Evolutionary conservation across 2,888 invertebrate genomes (phyloP).

Genomic region (Limenitis camilla): DNA sequence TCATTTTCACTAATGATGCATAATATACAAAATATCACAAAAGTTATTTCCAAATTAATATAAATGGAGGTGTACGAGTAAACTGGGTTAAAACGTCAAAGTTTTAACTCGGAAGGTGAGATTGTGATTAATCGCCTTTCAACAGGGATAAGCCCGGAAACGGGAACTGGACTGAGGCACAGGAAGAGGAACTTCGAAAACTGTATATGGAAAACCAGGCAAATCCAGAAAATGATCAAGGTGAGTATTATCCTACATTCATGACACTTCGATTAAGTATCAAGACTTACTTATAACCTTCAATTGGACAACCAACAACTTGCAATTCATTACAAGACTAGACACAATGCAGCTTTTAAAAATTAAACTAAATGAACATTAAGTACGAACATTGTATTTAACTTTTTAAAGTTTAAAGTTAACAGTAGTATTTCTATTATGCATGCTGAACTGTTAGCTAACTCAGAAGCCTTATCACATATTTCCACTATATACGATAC

Average conservation of each 20-base stretch:
- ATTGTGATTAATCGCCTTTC: conserved; percentile 23
- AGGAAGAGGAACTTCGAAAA: conserved; percentile 88
- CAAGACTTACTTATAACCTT: too few species aligned
- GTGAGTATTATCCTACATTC: conserved; percentile 45
- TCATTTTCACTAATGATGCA: neutral
- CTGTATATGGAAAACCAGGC: conserved; percentile 89
- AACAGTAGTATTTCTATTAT: too few species aligned
- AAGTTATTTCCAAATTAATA: conserved; percentile 6
- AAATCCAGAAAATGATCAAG: conserved; percentile 80
- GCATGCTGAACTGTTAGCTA: too few species aligned
- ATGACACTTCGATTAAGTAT: too few species aligned
- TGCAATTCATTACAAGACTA: too few species aligned
- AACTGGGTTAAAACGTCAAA: conserved; percentile 7
- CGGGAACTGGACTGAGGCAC: conserved; percentile 86
- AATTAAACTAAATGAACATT: too few species aligned
- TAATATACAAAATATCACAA: neutral
- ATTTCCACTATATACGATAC: too few species aligned
- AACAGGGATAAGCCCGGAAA: conserved; percentile 59
- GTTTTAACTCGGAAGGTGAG: conserved; percentile 16
- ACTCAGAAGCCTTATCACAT: too few species aligned
- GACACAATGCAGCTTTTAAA: too few species aligned
- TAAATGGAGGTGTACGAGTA: conserved; percentile 9
- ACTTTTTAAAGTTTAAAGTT: too few species aligned
- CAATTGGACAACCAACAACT: too few species aligned
- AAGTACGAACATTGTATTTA: too few species aligned